Evolutionary conservation across 2,797 vertebrate genomes (phyloP), one percentile per base, ranked within the genome.

Genomic region (Momotus momota): DNA sequence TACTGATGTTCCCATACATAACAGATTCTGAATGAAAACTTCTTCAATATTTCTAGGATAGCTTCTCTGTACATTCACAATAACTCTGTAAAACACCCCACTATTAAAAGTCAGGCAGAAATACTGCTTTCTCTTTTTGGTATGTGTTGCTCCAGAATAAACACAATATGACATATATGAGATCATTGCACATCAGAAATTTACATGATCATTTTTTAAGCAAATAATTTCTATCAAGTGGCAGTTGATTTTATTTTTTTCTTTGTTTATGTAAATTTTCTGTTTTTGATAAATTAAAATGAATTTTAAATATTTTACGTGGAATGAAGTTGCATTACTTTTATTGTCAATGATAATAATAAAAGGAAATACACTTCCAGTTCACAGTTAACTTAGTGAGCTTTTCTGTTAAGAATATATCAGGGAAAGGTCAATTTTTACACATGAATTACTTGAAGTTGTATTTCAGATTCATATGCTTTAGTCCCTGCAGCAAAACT

Each of bases 401-500:
- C 3, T 40, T 40, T 67, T 89, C 84, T 49, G 26, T 23, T 84
- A 91, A 80, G 40, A 60, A 41, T 64, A 19, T 78, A 84, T 71
- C 57, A 64, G 33, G 9, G 70, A 97, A 96, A 97, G 95, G 94
- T 95, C 80, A 75, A 82, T 54, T 90, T 95, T 92, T 86, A 77
- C 51, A 58, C 86, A 69, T 21, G 38, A 91, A 72, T 60, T 33
- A 69, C 54, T 77, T 48, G 49, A 69, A 84, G 93, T 74, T 95
- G 45, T 90, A 80, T 93, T 96, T 96, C 79, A 81, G 33, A 94
- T 92, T 94, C 96, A 90, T 55, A 95, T 41, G 90, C 84, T 83
- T 89, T 80, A 82, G 69, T 88, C 96, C 96, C 96, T 94, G 81
- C 93, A 97, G 96, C 94, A 92, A 96, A 97, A 95, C 55, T 78